These are phyloP conservation scores for Ochlodes sylvanus DNA, from an alignment of 2,888 invertebrate genomes.

Conservation along the genomic window DNA sequence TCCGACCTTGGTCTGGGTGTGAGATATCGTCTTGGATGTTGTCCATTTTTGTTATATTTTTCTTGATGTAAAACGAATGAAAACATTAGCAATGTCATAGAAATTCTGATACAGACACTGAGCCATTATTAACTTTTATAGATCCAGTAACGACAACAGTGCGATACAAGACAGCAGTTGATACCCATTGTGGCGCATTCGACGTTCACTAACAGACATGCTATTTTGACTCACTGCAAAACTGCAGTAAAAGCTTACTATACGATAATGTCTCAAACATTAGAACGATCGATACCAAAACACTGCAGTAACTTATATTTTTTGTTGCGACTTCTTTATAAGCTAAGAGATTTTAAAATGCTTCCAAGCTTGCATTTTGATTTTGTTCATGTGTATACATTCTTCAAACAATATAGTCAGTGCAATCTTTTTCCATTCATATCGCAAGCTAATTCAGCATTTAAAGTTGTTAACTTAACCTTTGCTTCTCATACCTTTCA, in stretches of 20 bases:
- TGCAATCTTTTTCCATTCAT: too few species aligned
- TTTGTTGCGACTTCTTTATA: too few species aligned
- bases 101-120: background rate
- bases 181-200: background rate
- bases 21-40: too few species aligned
- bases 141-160: background rate
- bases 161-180: conserved; percentile 1
- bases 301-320: conserved; percentile 6
- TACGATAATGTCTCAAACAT: conserved; percentile 4
- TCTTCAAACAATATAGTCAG: too few species aligned
- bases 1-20: too few species aligned
- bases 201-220: background rate
- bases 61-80: background rate
- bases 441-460: too few species aligned
- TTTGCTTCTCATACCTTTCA: too few species aligned
- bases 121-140: conserved; percentile 7
- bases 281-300: conserved; percentile 16
- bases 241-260: conserved; percentile 1
- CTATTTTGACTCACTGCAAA: background rate
- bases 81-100: background rate
- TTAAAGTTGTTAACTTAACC: too few species aligned
- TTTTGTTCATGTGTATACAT: too few species aligned
- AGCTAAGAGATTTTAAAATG: too few species aligned
- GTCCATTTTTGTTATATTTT: too few species aligned
- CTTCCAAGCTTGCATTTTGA: too few species aligned